phyloP scores from a whole-genome alignment of 2,888 invertebrate species.

The Ormyrus thymus region DNA sequence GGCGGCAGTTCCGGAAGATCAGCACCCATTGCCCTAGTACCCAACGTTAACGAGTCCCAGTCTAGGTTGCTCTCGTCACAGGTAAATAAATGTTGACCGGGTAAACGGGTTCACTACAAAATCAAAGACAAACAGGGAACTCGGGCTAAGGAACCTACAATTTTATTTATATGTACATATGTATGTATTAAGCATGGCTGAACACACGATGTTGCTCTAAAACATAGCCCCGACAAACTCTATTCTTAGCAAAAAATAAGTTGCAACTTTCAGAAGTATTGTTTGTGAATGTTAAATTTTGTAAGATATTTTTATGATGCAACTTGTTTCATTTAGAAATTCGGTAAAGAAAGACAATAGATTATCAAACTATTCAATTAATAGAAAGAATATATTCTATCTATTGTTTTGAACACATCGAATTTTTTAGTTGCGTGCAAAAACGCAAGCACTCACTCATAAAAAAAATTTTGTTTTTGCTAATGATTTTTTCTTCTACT shows the following conservation, averaged over 20 bases:
- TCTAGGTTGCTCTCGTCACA: conserved; percentile 72
- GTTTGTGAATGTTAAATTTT: background rate
- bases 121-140: background rate
- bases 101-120: conserved; percentile 4
- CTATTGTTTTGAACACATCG: background rate
- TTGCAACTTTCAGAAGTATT: background rate
- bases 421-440: conserved; percentile 3
- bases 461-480: conserved; percentile 34
- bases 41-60: conserved; percentile 76
- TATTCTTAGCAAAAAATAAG: conserved; percentile 6
- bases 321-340: conserved; percentile 10
- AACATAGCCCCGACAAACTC: conserved; percentile 16
- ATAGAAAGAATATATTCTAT: too few species aligned
- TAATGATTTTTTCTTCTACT: background rate
- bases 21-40: conserved; percentile 77
- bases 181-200: conserved; percentile 49
- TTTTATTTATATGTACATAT: conserved; percentile 28
- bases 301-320: background rate
- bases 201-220: conserved; percentile 46
- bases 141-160: conserved; percentile 27
- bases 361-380: background rate
- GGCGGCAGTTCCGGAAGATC: conserved; percentile 73
- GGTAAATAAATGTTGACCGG: conserved; percentile 64
- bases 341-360: background rate
- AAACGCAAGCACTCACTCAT: background rate